phyloP scores from a whole-genome alignment of 1,140 invertebrate genomes.

The Pararge aegeria region DNA sequence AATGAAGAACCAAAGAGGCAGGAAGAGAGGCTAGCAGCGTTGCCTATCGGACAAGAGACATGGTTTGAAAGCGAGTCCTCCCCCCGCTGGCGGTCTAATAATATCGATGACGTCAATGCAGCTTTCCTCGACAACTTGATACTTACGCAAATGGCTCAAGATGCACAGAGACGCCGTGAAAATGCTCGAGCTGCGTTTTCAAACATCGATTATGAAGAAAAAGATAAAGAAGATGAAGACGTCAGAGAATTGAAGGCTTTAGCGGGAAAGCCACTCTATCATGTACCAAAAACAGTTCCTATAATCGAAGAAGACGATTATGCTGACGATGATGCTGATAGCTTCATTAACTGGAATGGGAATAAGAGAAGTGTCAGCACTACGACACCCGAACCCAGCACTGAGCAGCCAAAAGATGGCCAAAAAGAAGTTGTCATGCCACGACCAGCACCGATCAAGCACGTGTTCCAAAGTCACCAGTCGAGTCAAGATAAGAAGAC shows the following conservation, averaged over 20 bases:
- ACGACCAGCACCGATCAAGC: constrained; percentile 75
- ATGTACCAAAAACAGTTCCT: constrained; percentile 70
- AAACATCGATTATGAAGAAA: constrained; percentile 73
- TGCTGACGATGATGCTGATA: constrained; percentile 54
- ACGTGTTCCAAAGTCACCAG: constrained; percentile 35
- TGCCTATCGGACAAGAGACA: constrained; percentile 83
- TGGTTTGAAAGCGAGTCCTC: constrained; percentile 80
- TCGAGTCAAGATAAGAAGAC: constrained; percentile 46
- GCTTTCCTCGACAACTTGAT: constrained; percentile 83
- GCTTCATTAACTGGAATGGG: constrained; percentile 77
- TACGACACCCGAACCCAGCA: constrained; percentile 39
- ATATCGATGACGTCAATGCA: constrained; percentile 81
- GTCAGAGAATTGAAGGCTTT: constrained; percentile 82
- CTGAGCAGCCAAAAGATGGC: constrained; percentile 54
- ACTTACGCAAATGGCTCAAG: constrained; percentile 82
- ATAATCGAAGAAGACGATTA: constrained; percentile 69
- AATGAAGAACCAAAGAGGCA: constrained; percentile 78
- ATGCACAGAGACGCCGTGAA: constrained; percentile 72
- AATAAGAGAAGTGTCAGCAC: constrained; percentile 71
- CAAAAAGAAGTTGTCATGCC: constrained; percentile 83
- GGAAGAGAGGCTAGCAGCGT: constrained; percentile 75
- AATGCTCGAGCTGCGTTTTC: constrained; percentile 59
- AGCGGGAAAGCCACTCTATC: constrained; percentile 75
- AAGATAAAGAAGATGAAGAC: constrained; percentile 81
- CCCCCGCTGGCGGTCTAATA: constrained; percentile 62